phyloP scores from a whole-genome alignment of 2,888 invertebrate species.

The Pegoplata infirma region DNA sequence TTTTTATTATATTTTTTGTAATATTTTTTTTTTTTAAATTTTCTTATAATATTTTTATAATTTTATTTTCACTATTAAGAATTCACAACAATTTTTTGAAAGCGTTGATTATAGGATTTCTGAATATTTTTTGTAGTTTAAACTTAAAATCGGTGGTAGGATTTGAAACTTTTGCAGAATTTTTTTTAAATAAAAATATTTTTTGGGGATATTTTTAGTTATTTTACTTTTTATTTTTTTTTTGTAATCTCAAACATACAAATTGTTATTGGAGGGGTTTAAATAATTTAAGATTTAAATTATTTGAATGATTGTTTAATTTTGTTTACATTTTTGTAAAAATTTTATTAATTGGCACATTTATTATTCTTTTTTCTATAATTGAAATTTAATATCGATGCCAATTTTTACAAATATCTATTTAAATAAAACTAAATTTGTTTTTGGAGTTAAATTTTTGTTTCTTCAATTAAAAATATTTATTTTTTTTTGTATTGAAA shows the following conservation, averaged over 20 bases:
- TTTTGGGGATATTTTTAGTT: neutral
- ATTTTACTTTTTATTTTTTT: too few species aligned
- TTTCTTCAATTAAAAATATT: neutral
- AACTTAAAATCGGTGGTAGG: slow-evolving; percentile 62
- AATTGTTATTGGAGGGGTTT: neutral
- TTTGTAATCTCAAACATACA: too few species aligned
- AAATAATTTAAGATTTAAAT: slow-evolving; percentile 10
- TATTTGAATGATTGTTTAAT: neutral
- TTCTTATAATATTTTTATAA: too few species aligned
- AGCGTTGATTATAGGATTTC: neutral
- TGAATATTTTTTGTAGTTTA: slow-evolving; percentile 12
- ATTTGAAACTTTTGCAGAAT: slow-evolving; percentile 54
- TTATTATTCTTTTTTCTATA: too few species aligned
- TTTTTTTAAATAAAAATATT: slow-evolving; percentile 22
- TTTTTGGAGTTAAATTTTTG: neutral
- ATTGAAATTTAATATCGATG: too few species aligned
- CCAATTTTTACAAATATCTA: neutral
- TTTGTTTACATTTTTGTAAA: slow-evolving; percentile 12
- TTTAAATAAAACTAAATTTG: neutral
- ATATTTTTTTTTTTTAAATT: too few species aligned
- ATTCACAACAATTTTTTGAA: slow-evolving; percentile 8
- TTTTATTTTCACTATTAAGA: neutral
- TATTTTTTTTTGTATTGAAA: too few species aligned
- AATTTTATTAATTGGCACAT: neutral
- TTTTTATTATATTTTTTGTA: too few species aligned